phyloP scores from a whole-genome alignment of 1,140 invertebrate genomes.

The Zaprionus ornatus region DNA sequence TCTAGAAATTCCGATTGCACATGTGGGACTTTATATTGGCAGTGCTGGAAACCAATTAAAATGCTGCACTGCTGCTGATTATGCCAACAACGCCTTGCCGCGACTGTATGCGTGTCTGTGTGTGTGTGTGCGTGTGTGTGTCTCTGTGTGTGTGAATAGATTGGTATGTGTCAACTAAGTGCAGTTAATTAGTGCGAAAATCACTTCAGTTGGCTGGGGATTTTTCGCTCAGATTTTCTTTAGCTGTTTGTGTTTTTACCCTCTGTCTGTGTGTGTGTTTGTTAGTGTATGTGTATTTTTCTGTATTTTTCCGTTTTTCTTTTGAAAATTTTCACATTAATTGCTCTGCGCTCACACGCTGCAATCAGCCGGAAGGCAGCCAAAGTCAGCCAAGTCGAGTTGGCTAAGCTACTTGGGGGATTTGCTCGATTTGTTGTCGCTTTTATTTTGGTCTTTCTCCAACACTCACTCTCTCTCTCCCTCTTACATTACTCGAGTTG shows the following conservation, averaged over 20 bases:
- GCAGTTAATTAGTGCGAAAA: slow-evolving; percentile 83
- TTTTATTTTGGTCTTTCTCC: slow-evolving; percentile 26
- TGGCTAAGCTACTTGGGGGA: slow-evolving; percentile 75
- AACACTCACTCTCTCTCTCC: background rate
- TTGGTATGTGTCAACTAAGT: slow-evolving; percentile 82
- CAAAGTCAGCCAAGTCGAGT: slow-evolving; percentile 13
- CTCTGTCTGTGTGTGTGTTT: background rate
- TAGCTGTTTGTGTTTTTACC: slow-evolving; percentile 56
- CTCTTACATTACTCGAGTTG: background rate
- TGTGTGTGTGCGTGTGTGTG: slow-evolving; percentile 11
- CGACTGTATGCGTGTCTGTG: slow-evolving; percentile 5
- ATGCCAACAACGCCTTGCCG: slow-evolving; percentile 58
- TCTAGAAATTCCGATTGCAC: slow-evolving; percentile 81
- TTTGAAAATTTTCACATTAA: slow-evolving; percentile 79
- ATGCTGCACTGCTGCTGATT: slow-evolving; percentile 77
- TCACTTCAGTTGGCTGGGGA: slow-evolving; percentile 80
- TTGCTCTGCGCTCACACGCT: slow-evolving; percentile 56
- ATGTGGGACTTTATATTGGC: slow-evolving; percentile 79
- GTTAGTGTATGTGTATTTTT: slow-evolving; percentile 10
- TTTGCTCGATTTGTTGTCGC: slow-evolving; percentile 67
- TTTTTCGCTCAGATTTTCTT: slow-evolving; percentile 63
- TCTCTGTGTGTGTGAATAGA: slow-evolving; percentile 65
- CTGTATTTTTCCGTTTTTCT: slow-evolving; percentile 49
- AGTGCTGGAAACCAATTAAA: slow-evolving; percentile 78
- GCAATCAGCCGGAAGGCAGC: slow-evolving; percentile 59